Evolutionary conservation across 1,140 invertebrate species (phyloP), one percentile per base, ranked within the genome.

Genomic region (Ctenoplectra terminalis): DNA sequence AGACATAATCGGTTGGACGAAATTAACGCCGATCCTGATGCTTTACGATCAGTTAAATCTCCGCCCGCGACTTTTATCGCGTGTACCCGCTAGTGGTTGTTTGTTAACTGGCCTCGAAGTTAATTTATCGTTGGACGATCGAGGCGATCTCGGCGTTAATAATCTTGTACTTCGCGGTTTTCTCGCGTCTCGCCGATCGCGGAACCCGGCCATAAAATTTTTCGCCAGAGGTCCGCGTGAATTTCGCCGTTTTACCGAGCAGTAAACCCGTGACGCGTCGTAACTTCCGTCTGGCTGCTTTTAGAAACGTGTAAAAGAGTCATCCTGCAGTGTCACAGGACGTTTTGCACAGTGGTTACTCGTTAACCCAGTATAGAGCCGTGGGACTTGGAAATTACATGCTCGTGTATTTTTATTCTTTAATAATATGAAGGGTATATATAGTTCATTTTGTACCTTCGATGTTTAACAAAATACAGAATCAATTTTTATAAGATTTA

Each of bases 11-110:
- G 26, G 4, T 13, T 4, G n/a, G n/a, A 66, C 17, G 46, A 11
- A 52, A 52, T 69, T 34, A 69, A 69, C 66, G 66, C 29, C 15
- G 20, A 52, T 50, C 66, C 26, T 15, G n/a, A 56, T 43, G 37
- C n/a, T 72, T 58, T 58, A 72, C 70, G 70, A 72, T 37, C 52
- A n/a, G n/a, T 43, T 72, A 58, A 58, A 58, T 43, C 54, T 43
- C 17, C 9, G 2, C 8, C 8, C 15, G 1, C 52, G 70, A 58
- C 52, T 43, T 72, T 72, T 58, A 72, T 58, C 54, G 37, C 70
- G 37, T 69, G 46, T 23, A 23, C 26, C 26, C 46, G 17, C 17
- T 43, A 26, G 17, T 20, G 37, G n/a, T 9, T 29, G 54, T 43
- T 56, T 72, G 26, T 58, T 58, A 43, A 43, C 23, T 37, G n/a